Conservation (phyloP, 1,140 invertebrate species). For the Caenorhabditis latens region DNA sequence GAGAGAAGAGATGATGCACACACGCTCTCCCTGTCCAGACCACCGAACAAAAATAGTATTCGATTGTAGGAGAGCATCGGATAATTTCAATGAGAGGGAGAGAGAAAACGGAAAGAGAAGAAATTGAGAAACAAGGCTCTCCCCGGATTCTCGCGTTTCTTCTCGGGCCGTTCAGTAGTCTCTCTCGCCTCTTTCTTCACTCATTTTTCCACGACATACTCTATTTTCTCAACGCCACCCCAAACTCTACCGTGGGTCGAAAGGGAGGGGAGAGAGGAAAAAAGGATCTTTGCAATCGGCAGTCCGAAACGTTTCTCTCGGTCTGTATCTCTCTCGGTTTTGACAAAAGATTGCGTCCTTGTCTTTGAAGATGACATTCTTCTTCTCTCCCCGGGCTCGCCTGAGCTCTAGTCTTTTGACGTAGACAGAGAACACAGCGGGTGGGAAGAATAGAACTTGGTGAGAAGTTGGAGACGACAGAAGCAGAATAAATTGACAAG, state of each 20-base stretch:
- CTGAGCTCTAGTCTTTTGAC: slow-evolving; percentile 48
- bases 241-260: not conserved
- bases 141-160: slow-evolving; percentile 25
- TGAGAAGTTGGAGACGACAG: not conserved
- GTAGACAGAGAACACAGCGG: not conserved
- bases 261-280: not conserved
- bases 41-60: not conserved
- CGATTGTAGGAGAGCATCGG: not conserved
- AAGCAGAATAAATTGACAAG: slow-evolving; percentile 12
- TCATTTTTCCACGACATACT: slow-evolving; percentile 26
- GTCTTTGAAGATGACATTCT: slow-evolving; percentile 48
- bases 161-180: too few relatives aligned
- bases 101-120: not conserved
- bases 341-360: slow-evolving; percentile 48
- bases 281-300: slow-evolving; percentile 39
- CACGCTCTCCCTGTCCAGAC: not conserved
- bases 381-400: not conserved
- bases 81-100: slow-evolving; percentile 10
- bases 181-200: not conserved
- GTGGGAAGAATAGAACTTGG: not conserved
- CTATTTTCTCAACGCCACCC: slow-evolving; percentile 39
- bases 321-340: slow-evolving; percentile 13
- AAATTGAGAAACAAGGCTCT: not conserved
- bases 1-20: not conserved
- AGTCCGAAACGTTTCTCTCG: slow-evolving; percentile 46